Conservation (phyloP, 2,888 invertebrate genomes). For the Serrognathus titanus region DNA sequence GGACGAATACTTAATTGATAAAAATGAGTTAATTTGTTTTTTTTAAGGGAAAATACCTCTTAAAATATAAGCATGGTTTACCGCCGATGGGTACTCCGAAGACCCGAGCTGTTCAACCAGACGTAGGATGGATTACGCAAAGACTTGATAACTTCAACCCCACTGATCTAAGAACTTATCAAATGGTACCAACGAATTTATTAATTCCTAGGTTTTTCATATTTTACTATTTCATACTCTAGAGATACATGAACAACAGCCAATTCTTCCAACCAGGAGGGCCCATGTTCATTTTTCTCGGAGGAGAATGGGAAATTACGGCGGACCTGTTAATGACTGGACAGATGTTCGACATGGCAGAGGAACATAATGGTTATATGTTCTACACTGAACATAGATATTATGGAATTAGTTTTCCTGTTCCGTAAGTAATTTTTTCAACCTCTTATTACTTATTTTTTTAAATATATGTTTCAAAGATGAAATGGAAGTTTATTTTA, state of each 20-base stretch:
- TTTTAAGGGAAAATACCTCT: background rate
- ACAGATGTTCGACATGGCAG: conserved; percentile 60
- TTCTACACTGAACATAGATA: conserved; percentile 80
- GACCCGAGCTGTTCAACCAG: background rate
- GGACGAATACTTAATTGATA: too few species aligned
- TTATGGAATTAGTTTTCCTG: conserved; percentile 73
- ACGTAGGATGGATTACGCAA: conserved; percentile 32
- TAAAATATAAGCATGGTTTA: background rate
- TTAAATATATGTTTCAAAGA: too few species aligned
- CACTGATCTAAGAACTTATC: conserved; percentile 51
- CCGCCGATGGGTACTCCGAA: background rate
- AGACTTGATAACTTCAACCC: conserved; percentile 55
- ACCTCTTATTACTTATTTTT: background rate
- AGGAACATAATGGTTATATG: conserved; percentile 58
- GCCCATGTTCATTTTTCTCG: conserved; percentile 65
- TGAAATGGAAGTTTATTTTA: background rate
- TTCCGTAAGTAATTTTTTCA: conserved; percentile 52
- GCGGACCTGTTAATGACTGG: conserved; percentile 57
- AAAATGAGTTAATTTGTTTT: too few species aligned
- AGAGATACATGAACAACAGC: conserved; percentile 56
- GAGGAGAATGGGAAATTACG: conserved; percentile 71
- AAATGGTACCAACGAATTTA: conserved; percentile 47
- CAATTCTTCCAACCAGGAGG: conserved; percentile 50
- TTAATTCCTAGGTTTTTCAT: conserved; percentile 3
- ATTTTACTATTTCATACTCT: background rate